Evolutionary conservation across 2,113 vertebrate genomes (phyloP).

Genomic region (Datnioides undecimradiatus): DNA sequence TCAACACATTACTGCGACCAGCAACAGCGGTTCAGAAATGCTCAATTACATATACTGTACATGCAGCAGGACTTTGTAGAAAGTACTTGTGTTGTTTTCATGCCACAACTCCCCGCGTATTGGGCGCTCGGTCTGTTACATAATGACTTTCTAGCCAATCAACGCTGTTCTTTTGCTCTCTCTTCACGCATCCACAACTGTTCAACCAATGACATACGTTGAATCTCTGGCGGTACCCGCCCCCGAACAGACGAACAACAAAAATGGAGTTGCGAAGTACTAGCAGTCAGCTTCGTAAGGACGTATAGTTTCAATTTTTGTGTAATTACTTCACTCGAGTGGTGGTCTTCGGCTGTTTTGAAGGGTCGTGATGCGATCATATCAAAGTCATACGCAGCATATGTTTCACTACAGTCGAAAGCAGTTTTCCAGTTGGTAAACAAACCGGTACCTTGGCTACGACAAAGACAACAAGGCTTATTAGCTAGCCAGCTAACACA

Average conservation of each 20-base stretch:
- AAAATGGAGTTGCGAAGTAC: conserved; percentile 66
- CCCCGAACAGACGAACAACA: conserved; percentile 57
- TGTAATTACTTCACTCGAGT: background rate
- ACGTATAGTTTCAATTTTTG: background rate
- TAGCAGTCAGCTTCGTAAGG: conserved; percentile 32
- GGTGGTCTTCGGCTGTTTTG: background rate
- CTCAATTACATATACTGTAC: background rate
- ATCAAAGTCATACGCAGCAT: background rate
- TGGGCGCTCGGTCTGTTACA: conserved; percentile 30
- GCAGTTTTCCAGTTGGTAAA: conserved; percentile 28
- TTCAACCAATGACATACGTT: conserved; percentile 41
- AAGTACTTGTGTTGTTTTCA: conserved; percentile 36
- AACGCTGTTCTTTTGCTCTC: accelerated
- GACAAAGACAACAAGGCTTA: conserved; percentile 58
- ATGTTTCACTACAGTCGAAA: background rate
- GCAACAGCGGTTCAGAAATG: background rate
- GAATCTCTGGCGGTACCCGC: conserved; percentile 10
- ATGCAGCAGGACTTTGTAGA: background rate
- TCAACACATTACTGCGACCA: background rate
- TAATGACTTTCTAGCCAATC: conserved; percentile 50
- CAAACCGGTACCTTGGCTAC: conserved; percentile 23
- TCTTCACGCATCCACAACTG: background rate
- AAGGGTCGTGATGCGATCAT: background rate
- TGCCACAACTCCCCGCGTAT: background rate
- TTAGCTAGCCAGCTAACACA: conserved; percentile 40